Evolutionary conservation across 2,797 vertebrate species (phyloP), one percentile per base, ranked within the genome.

Genomic region (Cyprinodon diabolis): DNA sequence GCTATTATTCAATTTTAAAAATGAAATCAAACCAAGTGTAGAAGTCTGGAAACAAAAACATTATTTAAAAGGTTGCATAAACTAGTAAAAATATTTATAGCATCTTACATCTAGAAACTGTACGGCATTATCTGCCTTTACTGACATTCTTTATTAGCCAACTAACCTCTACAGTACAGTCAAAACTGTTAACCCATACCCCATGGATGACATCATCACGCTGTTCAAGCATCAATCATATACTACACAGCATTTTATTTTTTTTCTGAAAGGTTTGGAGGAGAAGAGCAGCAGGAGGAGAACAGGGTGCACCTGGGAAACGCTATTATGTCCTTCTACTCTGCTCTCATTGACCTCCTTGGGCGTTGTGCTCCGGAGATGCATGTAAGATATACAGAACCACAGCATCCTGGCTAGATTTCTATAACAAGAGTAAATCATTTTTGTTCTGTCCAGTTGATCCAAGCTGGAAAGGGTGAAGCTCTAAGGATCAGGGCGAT

Each of bases 351-450:
- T 54, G 97, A 99, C 88, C 88, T 99, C 78, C 91, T 99, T 83
- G 97, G 97, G 49, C 96, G 97, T 68, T 99, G 97, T 52, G 97
- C 97, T 2, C 97, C 97, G 0, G 97, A 99, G 93, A 98, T 97
- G 96, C 97, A 98, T 4, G 97, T 97, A 91, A 95, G 96, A 66
- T 69, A 15, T 65, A 63, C 25, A 19, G n/a, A 58, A 6, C 52
- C 72, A 6, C 37, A 23, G 7, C 57, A 23, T 25, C 8, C 17
- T 37, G 40, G 52, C 40, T 30, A 5, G 9, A 66, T 10, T 51
- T 54, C 8, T 62, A 2, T 49, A 57, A 74, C 8, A 47, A n/a
- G 1, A 45, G 15, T 37, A 17, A 73, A 11, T 56, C 40, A 1
- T 15, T 25, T 72, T 77, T 68, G 85, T 69, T 80, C 52, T 84